These are phyloP conservation scores for Neosilurus hyrtlii DNA, from an alignment of 2,797 vertebrate genomes.

Conservation along the genomic window DNA sequence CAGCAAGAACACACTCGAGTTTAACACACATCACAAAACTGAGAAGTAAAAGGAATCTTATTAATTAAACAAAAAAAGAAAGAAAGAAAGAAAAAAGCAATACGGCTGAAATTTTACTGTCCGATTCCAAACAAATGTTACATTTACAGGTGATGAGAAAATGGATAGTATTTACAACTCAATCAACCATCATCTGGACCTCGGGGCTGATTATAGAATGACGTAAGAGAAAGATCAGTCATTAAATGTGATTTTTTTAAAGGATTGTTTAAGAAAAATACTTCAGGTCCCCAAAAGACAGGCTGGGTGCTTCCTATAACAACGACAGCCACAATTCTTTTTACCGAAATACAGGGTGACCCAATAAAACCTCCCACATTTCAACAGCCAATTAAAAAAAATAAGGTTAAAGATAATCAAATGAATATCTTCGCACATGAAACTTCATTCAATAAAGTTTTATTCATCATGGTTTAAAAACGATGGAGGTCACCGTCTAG, in stretches of 20 bases:
- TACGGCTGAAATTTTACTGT: not conserved
- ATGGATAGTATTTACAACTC: slow-evolving; percentile 12
- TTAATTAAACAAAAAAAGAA: slow-evolving; percentile 68
- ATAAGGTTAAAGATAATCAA: too few relatives aligned
- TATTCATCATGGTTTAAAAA: too few relatives aligned
- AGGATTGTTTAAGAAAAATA: not conserved
- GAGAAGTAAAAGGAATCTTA: slow-evolving; percentile 41
- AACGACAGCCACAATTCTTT: not conserved
- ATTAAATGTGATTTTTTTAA: not conserved
- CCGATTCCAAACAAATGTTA: slow-evolving; percentile 17
- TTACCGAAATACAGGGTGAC: not conserved
- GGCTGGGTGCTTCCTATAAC: slow-evolving; percentile 11
- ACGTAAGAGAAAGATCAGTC: not conserved
- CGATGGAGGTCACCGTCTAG: too few relatives aligned
- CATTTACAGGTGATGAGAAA: slow-evolving; percentile 24
- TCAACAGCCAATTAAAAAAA: too few relatives aligned
- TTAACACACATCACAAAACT: slow-evolving; percentile 68
- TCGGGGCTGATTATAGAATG: not conserved
- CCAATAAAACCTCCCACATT: too few relatives aligned
- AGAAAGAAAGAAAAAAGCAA: slow-evolving; percentile 48
- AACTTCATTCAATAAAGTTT: too few relatives aligned
- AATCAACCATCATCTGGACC: not conserved
- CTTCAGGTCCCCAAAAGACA: not conserved
- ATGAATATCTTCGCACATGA: too few relatives aligned
- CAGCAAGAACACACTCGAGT: slow-evolving; percentile 63